phyloP scores from a whole-genome alignment of 2,113 vertebrate species.

The Ophthalmolycus amberensis region DNA sequence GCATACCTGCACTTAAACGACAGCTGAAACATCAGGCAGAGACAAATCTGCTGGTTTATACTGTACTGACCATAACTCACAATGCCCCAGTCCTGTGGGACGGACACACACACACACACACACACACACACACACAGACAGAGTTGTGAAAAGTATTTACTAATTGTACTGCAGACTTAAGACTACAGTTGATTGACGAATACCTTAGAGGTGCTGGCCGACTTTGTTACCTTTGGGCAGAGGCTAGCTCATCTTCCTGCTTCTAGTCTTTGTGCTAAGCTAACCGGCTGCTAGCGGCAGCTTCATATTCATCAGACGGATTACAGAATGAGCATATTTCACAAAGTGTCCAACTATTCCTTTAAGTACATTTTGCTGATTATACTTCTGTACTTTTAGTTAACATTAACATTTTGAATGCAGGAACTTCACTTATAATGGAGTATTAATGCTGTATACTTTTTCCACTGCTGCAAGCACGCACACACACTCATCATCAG shows the following conservation, averaged over 20 bases:
- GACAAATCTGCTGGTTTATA: slow-evolving; percentile 16
- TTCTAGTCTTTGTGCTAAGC: too few species aligned
- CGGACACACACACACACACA: background rate
- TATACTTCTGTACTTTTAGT: background rate
- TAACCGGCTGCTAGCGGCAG: background rate
- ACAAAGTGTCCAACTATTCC: background rate
- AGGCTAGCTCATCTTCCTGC: too few species aligned
- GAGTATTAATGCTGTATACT: background rate
- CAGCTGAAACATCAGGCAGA: slow-evolving; percentile 54
- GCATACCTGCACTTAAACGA: slow-evolving; percentile 56
- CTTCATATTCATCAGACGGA: background rate
- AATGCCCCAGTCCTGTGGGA: background rate
- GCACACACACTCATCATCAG: slow-evolving; percentile 15
- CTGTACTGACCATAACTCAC: slow-evolving; percentile 22
- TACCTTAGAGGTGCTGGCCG: too few species aligned
- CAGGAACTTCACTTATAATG: background rate
- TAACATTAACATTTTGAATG: background rate
- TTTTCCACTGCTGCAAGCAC: slow-evolving; percentile 9
- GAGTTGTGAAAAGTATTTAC: too few species aligned
- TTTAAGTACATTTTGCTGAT: background rate
- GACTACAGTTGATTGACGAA: too few species aligned
- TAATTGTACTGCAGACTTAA: too few species aligned
- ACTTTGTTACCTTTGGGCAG: too few species aligned
- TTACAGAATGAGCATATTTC: background rate
- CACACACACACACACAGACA: too few species aligned